These are phyloP conservation scores for Eupithecia abbreviata DNA, from an alignment of 2,888 invertebrate species.

Conservation along the genomic window DNA sequence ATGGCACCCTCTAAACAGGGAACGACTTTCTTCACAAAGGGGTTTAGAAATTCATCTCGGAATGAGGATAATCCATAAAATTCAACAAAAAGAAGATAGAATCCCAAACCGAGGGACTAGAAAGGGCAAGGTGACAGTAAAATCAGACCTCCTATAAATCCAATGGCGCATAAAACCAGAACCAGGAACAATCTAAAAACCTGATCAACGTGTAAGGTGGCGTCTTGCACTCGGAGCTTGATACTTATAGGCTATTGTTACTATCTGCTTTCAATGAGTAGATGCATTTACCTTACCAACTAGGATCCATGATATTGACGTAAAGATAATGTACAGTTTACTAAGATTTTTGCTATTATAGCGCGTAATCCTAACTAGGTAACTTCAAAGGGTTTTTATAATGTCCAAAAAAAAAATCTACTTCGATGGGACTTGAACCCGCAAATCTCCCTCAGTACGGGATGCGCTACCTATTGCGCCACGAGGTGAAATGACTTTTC, in stretches of 20 bases:
- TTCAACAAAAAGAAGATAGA: constrained; percentile 4
- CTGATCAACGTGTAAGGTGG: constrained; percentile 23
- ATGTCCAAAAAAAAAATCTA: too few relatives aligned
- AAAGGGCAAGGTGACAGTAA: constrained; percentile 24
- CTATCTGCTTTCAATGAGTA: not conserved
- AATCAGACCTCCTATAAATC: constrained; percentile 18
- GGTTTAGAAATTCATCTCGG: not conserved
- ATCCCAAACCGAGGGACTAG: not conserved
- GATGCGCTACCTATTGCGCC: too few relatives aligned
- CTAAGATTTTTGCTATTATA: too few relatives aligned
- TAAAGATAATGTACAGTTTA: not conserved
- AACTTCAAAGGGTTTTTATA: too few relatives aligned
- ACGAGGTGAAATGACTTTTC: too few relatives aligned
- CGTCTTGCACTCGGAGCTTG: not conserved
- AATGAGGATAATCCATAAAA: not conserved
- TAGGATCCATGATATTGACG: not conserved
- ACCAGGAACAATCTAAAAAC: constrained; percentile 18
- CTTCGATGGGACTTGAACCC: too few relatives aligned
- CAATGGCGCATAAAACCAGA: constrained; percentile 24
- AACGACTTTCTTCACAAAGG: not conserved
- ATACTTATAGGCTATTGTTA: not conserved
- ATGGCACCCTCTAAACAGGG: not conserved
- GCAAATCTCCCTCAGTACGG: too few relatives aligned
- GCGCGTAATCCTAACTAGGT: too few relatives aligned
- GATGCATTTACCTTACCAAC: not conserved